A percentile compares a stretch with the other conserved stretches of the same genome.
phyloP scores from a whole-genome alignment of 2,113 vertebrate species.

The Collichthys lucidus region DNA sequence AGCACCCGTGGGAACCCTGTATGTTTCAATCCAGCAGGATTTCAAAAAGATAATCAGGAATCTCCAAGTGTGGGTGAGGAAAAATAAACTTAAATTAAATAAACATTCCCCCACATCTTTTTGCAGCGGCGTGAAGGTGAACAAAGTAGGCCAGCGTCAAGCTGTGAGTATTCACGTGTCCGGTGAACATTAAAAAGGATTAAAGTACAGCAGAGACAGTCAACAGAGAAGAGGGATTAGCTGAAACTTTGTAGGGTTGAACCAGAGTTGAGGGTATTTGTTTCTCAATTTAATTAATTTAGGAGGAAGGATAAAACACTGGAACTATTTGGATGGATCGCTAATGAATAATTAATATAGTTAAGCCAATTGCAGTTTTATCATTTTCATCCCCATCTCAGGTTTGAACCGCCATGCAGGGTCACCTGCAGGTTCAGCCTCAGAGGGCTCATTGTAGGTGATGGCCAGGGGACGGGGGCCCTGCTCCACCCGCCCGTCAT shows the following conservation, averaged over 20 bases:
- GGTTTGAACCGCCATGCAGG: slow-evolving; percentile 73
- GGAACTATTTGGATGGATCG: neutral
- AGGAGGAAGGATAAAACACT: neutral
- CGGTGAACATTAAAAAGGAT: slow-evolving; percentile 48
- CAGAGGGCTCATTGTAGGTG: slow-evolving; percentile 80
- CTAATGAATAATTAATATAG: neutral
- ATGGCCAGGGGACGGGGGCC: slow-evolving; percentile 79
- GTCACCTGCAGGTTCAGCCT: slow-evolving; percentile 92
- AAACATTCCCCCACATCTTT: slow-evolving; percentile 7
- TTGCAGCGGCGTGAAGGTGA: slow-evolving; percentile 25
- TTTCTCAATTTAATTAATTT: slow-evolving; percentile 21
- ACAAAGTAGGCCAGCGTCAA: slow-evolving; percentile 22
- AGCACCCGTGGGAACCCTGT: no score
- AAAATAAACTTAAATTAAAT: neutral
- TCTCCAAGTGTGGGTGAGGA: neutral
- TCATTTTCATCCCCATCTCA: neutral
- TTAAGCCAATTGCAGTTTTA: neutral
- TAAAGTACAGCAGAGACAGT: slow-evolving; percentile 59
- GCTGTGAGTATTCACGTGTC: slow-evolving; percentile 39
- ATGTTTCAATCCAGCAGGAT: slow-evolving; percentile 1
- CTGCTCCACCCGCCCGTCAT: slow-evolving; percentile 40
- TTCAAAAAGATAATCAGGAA: neutral
- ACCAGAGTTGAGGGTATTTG: slow-evolving; percentile 22
- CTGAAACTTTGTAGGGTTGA: slow-evolving; percentile 1
- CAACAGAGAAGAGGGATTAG: slow-evolving; percentile 56